A percentile compares a stretch with the other conserved stretches of the same genome.
phyloP scores from a whole-genome alignment of 1,140 invertebrate genomes.

The Schlechtendalia chinensis region DNA sequence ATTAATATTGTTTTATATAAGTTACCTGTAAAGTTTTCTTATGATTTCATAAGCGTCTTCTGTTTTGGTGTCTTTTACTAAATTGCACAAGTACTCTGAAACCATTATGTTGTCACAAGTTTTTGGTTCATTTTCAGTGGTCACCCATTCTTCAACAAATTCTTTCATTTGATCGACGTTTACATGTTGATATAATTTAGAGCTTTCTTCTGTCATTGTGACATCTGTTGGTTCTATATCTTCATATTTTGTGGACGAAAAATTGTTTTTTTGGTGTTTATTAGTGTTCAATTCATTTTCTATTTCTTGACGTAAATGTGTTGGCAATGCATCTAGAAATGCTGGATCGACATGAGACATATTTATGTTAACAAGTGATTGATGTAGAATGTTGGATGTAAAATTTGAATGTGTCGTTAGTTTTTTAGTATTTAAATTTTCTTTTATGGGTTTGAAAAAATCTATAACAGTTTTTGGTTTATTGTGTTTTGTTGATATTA shows the following conservation, averaged over 20 bases:
- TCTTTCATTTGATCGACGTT: slow-evolving; percentile 57
- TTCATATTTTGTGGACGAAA: background rate
- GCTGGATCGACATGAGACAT: slow-evolving; percentile 59
- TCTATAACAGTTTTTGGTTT: slow-evolving; percentile 13
- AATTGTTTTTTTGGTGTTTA: background rate
- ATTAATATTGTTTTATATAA: background rate
- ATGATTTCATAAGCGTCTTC: slow-evolving; percentile 56
- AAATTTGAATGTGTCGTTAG: background rate
- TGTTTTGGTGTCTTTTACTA: slow-evolving; percentile 58
- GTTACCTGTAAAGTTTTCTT: slow-evolving; percentile 57
- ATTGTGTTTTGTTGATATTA: background rate
- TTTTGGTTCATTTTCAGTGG: slow-evolving; percentile 58
- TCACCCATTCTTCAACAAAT: slow-evolving; percentile 59
- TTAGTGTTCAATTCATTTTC: slow-evolving; percentile 59
- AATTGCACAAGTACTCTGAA: slow-evolving; percentile 56
- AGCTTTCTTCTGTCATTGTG: slow-evolving; percentile 50
- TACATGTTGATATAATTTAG: slow-evolving; percentile 50
- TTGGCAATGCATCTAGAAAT: slow-evolving; percentile 63
- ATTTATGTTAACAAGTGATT: slow-evolving; percentile 24
- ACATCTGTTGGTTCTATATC: background rate
- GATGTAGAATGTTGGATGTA: background rate
- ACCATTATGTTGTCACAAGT: slow-evolving; percentile 59
- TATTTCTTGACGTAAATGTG: slow-evolving; percentile 65
- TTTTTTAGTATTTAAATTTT: background rate
- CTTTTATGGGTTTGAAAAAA: slow-evolving; percentile 20